phyloP scores from a whole-genome alignment of 2,113 vertebrate genomes.

The Nesogale talazaci region DNA sequence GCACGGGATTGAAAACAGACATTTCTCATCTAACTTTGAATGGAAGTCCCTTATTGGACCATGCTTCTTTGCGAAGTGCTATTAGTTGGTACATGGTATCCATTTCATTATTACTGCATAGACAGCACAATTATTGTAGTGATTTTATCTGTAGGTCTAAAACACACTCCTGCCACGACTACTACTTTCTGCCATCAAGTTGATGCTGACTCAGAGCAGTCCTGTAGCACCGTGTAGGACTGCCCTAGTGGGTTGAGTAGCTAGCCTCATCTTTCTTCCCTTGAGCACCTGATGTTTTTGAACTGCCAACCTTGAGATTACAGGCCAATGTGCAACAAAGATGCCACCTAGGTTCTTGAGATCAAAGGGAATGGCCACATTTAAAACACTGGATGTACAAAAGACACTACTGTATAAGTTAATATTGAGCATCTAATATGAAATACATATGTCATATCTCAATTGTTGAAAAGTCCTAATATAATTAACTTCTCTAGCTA shows the following conservation, averaged over 20 bases:
- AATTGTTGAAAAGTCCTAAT: not conserved
- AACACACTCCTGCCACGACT: not conserved
- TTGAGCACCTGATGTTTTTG: too few species aligned
- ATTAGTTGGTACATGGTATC: not conserved
- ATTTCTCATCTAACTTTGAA: slow-evolving; percentile 15
- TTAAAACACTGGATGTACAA: too few species aligned
- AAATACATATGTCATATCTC: not conserved
- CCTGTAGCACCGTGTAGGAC: too few species aligned
- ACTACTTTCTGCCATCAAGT: too few species aligned
- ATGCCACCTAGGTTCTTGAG: too few species aligned
- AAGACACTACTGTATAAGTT: not conserved
- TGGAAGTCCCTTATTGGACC: not conserved
- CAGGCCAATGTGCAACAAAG: too few species aligned
- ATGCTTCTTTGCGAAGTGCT: not conserved
- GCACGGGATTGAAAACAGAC: slow-evolving; percentile 54
- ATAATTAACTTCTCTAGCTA: not conserved
- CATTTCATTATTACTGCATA: not conserved
- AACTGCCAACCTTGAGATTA: too few species aligned
- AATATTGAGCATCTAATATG: not conserved
- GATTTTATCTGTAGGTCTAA: not conserved
- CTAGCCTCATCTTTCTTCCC: too few species aligned
- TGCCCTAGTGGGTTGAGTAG: too few species aligned
- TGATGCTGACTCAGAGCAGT: too few species aligned
- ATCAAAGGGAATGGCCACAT: too few species aligned
- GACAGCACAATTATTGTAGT: not conserved